Evolutionary conservation across 1,140 invertebrate species (phyloP), one percentile per base, ranked within the genome.

Genomic region (Phocides pigmalion): DNA sequence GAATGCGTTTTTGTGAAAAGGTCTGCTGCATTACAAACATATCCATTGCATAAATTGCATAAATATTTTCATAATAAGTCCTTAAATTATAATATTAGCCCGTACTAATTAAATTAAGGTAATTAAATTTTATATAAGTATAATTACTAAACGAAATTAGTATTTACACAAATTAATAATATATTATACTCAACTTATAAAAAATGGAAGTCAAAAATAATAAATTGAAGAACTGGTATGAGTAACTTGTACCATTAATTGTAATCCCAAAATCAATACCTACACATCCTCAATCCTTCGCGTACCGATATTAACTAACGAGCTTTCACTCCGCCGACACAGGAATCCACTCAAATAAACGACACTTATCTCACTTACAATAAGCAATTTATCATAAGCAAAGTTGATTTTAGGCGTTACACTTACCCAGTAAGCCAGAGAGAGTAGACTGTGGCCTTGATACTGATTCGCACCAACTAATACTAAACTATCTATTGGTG

Each of bases 361-460:
- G 77, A 84, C 78, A 89, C 84, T 88, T 88, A 90, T 87, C 86
- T 83, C 70, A 76, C 70, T 75, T 67, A 87, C 86, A 90, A 87
- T 90, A 79, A 84, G 69, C 85, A 82, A 90, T 90, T 85, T 89
- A 89, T 90, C 87, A 89, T 82, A 83, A 68, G 71, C 71, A 59
- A 70, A 76, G 79, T 87, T 82, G 82, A 85, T 87, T 89, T 87
- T 82, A 82, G 82, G 80, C 82, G 88, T 89, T 90, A 90, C 80
- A 90, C 86, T 90, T 87, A 90, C 88, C 88, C 69, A 90, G 75
- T 90, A 87, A 88, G 74, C 54, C 41, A 83, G 83, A 81, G 84
- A 90, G 86, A 89, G 86, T 74, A 79, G 76, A 67, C 76, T 72
- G 51, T 86, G 82, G 68, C 88, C 88, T 90, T 90, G 88, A 88